Evolutionary conservation across 1,140 invertebrate genomes (phyloP).

Genomic region (Drosophila sproati): DNA sequence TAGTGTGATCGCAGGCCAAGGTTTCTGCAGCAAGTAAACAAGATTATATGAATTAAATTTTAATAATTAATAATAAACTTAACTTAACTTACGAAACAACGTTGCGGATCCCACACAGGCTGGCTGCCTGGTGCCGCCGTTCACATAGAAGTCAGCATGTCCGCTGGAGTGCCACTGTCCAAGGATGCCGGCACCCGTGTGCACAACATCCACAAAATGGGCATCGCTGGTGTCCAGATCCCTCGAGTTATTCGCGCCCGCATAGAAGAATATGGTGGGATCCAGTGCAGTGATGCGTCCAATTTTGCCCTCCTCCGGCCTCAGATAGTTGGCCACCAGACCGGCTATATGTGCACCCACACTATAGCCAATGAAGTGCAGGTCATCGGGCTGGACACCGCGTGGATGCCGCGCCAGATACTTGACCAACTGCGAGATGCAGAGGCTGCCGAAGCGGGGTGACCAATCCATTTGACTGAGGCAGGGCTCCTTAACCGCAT

Average conservation of each 20-base stretch:
- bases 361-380: conserved; percentile 93
- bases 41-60: not conserved
- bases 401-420: conserved; percentile 92
- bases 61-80: not conserved
- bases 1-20: conserved; percentile 93
- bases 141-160: conserved; percentile 95
- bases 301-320: conserved; percentile 88
- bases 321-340: conserved; percentile 91
- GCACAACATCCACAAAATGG: conserved; percentile 94
- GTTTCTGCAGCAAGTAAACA: conserved; percentile 87
- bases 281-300: conserved; percentile 93
- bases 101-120: conserved; percentile 91
- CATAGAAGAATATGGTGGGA: conserved; percentile 93
- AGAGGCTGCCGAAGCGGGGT: conserved; percentile 91
- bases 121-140: conserved; percentile 94
- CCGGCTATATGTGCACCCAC: conserved; percentile 94
- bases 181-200: conserved; percentile 94
- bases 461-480: conserved; percentile 93
- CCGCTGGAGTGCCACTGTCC: conserved; percentile 94
- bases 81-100: conserved; percentile 90
- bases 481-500: conserved; percentile 92
- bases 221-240: conserved; percentile 94
- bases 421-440: conserved; percentile 91
- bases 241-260: conserved; percentile 90
- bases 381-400: conserved; percentile 88